Conservation (phyloP, 2,888 invertebrate species). For the Cryptus viduatorius region DNA sequence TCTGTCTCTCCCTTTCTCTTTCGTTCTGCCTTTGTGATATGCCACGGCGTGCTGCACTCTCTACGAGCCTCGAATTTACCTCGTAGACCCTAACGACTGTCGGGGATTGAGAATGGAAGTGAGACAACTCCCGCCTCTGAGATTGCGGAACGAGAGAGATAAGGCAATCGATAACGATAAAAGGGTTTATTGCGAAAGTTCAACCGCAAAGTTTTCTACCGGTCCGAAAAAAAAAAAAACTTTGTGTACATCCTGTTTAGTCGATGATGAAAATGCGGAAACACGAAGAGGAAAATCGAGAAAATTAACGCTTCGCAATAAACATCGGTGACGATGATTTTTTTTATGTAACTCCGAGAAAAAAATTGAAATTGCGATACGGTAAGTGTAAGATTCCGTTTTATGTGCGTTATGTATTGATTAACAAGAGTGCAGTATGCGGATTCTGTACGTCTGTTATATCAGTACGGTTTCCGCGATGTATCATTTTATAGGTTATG, state of each 20-base stretch:
- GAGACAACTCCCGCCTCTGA: neutral
- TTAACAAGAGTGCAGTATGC: too few relatives aligned
- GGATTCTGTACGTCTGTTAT: too few relatives aligned
- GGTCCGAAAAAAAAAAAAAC: slow-evolving; percentile 47
- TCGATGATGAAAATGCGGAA: slow-evolving; percentile 32
- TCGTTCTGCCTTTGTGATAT: slow-evolving; percentile 43
- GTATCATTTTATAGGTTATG: too few relatives aligned
- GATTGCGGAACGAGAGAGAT: slow-evolving; percentile 20
- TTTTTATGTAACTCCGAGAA: too few relatives aligned
- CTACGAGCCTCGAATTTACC: slow-evolving; percentile 64
- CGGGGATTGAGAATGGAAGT: slow-evolving; percentile 23
- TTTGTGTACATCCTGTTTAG: slow-evolving; percentile 59
- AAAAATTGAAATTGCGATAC: too few relatives aligned
- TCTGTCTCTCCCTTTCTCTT: slow-evolving; percentile 53
- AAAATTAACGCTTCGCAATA: slow-evolving; percentile 9
- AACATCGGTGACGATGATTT: slow-evolving; percentile 62
- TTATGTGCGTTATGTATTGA: too few relatives aligned
- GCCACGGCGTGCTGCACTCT: neutral
- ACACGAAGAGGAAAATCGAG: neutral
- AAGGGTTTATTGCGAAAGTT: slow-evolving; percentile 64
- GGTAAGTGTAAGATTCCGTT: too few relatives aligned
- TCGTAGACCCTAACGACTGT: slow-evolving; percentile 57
- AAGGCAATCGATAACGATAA: slow-evolving; percentile 63
- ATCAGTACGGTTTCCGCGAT: too few relatives aligned
- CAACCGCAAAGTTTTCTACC: slow-evolving; percentile 55